phyloP scores from a whole-genome alignment of 2,888 invertebrate species.

The Kuschelorhynchus macadamiae region DNA sequence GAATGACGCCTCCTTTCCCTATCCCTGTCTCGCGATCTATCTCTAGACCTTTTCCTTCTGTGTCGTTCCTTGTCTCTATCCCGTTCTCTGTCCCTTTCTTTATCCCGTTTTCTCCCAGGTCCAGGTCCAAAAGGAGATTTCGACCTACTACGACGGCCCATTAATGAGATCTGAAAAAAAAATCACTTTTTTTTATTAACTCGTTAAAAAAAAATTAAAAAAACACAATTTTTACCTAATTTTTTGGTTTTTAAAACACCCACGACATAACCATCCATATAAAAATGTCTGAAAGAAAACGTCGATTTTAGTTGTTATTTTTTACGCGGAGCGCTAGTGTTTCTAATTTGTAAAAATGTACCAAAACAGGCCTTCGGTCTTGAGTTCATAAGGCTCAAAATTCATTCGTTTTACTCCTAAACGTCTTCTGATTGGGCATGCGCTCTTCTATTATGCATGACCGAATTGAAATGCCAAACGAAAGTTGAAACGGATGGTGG shows the following conservation, averaged over 20 bases:
- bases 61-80: constrained; percentile 69
- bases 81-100: constrained; percentile 70
- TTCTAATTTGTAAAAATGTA: constrained; percentile 49
- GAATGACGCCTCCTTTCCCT: constrained; percentile 68
- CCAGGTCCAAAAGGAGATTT: constrained; percentile 67
- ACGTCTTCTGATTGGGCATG: constrained; percentile 24
- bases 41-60: constrained; percentile 67
- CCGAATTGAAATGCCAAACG: constrained; percentile 35
- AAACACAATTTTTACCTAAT: constrained; percentile 55
- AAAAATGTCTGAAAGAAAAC: constrained; percentile 61
- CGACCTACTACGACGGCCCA: constrained; percentile 72
- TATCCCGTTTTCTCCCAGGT: constrained; percentile 70
- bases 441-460: constrained; percentile 16
- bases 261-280: constrained; percentile 51
- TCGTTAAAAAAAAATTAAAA: constrained; percentile 42
- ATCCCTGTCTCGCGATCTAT: constrained; percentile 66
- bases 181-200: constrained; percentile 50
- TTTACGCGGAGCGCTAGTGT: constrained; percentile 65
- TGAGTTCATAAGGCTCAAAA: constrained; percentile 47
- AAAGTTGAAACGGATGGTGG: constrained; percentile 40
- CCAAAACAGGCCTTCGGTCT: constrained; percentile 49
- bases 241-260: constrained; percentile 54
- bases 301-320: constrained; percentile 67
- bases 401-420: constrained; percentile 37
- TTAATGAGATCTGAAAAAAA: constrained; percentile 56